These are phyloP conservation scores for Ciona savignyi DNA, from an alignment of 23 tunicate genomes.

Conservation along the genomic window DNA sequence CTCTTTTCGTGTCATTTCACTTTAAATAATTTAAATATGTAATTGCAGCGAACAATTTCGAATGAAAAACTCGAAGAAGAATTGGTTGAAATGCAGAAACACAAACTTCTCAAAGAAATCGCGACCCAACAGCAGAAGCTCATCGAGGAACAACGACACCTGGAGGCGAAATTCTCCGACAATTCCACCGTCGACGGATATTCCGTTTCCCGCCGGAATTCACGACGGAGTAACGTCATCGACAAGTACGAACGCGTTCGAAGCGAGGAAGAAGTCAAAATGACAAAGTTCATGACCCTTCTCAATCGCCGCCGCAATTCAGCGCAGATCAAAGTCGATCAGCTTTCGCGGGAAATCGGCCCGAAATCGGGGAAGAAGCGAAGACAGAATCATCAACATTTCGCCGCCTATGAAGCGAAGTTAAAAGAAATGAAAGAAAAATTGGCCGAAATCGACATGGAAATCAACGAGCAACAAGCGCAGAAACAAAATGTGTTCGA, in stretches of 20 bases:
- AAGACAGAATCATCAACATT: constrained; percentile 65
- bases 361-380: constrained; percentile 81
- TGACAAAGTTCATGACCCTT: constrained; percentile 48
- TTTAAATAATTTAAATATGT: too few relatives aligned
- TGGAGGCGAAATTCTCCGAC: constrained; percentile 15
- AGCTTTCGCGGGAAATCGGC: constrained; percentile 49
- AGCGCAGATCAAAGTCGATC: constrained; percentile 76
- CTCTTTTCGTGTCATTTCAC: too few relatives aligned
- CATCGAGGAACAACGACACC: constrained; percentile 37
- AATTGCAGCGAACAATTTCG: constrained; percentile 26
- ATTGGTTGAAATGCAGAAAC: constrained; percentile 57
- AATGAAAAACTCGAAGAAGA: constrained; percentile 25
- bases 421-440: constrained; percentile 46
- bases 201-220: background rate
- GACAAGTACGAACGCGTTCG: constrained; percentile 58
- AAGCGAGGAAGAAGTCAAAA: constrained; percentile 41
- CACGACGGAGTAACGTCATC: constrained; percentile 38
- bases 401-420: constrained; percentile 73
- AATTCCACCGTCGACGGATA: background rate
- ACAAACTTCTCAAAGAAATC: constrained; percentile 60
- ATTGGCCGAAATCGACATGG: constrained; percentile 42
- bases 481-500: constrained; percentile 47
- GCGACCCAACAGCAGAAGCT: constrained; percentile 51
- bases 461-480: constrained; percentile 52
- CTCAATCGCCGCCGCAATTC: constrained; percentile 73